Evolutionary conservation across 2,888 invertebrate species (phyloP), one percentile per base, ranked within the genome.

Genomic region (Kryphioiulus occultus): DNA sequence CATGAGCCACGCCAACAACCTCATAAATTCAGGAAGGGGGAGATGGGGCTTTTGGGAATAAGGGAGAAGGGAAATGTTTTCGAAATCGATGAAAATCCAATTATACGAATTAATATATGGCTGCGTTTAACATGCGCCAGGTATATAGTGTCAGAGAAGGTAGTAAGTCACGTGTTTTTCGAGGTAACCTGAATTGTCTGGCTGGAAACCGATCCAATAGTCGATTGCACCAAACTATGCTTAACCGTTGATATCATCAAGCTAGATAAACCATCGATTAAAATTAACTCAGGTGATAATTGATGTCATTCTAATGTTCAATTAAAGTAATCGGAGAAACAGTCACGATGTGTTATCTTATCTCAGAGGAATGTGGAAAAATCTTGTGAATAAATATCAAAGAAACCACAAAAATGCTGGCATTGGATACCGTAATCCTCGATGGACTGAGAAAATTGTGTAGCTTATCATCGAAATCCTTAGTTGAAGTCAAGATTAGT

Each of bases 1-100:
- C 30, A 78, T 78, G 30, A 78, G 5, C 78, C 26, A 78, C 78
- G 78, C 78, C 78, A 78, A 78, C 78, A 78, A 78, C 78, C 78
- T 78, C 78, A 78, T 78, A 78, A 78, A 78, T 78, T 78, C 78
- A 26, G 78, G 15, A 78, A 78, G 30, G 30, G 78, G 22, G 30
- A 78, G 30, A 30, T 30, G 78, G 78, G 1, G 78, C 78, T 78
- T 78, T 78, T 30, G 78, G 78, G 78, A 78, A 78, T 78, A 78
- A 78, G 78, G 78, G 26, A 78, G 78, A 78, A 9, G 78, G 78
- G 30, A 78, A 78, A 78, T 30, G 78, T 0, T 15, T 78, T 15
- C 26, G 3, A 30, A 78, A 78, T 78, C 78, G 78, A 78, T 78
- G 30, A 78, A 78, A 78, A 78, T 78, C 78, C 26, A 78, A 78